Evolutionary conservation across 2,888 invertebrate species (phyloP).

Genomic region (Callosobruchus maculatus): DNA sequence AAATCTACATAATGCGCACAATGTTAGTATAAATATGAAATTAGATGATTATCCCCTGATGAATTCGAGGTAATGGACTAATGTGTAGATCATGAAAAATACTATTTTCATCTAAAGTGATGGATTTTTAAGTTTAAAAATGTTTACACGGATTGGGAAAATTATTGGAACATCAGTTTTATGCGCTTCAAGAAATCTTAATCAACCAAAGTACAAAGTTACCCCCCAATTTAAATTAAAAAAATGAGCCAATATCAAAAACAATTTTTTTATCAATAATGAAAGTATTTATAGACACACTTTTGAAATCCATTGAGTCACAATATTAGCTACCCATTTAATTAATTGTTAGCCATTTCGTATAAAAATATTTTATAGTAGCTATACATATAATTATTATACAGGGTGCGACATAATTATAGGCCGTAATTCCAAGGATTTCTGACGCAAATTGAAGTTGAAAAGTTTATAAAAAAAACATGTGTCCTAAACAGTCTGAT

Average conservation of each 20-base stretch:
- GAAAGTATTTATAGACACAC: not conserved
- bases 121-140: not conserved
- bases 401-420: not conserved
- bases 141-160: not conserved
- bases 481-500: no score
- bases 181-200: not conserved
- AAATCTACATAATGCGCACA: conserved; percentile 23
- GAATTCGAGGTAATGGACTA: conserved; percentile 16
- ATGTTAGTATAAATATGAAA: conserved; percentile 16
- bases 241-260: not conserved
- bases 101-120: not conserved
- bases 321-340: not conserved
- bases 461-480: no score
- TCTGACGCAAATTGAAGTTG: no score
- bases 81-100: conserved; percentile 10
- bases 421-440: no score
- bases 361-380: no score
- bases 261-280: not conserved
- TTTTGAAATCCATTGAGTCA: not conserved
- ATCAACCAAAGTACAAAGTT: not conserved
- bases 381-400: no score
- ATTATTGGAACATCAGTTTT: not conserved
- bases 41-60: conserved; percentile 6
- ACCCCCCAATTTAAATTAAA: not conserved
- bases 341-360: not conserved